These are phyloP conservation scores for Corythucha ciliata DNA, from an alignment of 2,888 invertebrate genomes.

Conservation along the genomic window DNA sequence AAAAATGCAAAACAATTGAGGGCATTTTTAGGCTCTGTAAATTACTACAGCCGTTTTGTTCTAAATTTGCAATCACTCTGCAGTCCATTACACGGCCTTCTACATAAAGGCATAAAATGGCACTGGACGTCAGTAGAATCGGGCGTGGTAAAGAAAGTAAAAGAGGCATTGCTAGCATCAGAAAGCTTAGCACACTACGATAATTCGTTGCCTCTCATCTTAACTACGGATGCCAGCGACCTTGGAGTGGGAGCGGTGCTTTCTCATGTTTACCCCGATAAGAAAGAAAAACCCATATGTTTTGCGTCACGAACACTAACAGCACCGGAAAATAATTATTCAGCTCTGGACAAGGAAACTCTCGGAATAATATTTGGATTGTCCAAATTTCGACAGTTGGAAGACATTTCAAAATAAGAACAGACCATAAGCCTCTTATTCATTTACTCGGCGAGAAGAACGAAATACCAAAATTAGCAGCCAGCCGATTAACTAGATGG, in stretches of 20 bases:
- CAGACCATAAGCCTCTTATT: slow-evolving; percentile 5
- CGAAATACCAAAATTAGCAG: background rate
- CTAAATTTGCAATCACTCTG: slow-evolving; percentile 1
- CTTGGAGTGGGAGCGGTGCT: slow-evolving; percentile 15
- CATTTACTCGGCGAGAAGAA: background rate
- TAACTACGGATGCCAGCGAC: background rate
- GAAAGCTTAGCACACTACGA: slow-evolving; percentile 1
- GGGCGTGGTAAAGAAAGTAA: background rate
- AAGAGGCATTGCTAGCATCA: background rate
- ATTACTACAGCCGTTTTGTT: slow-evolving; percentile 4
- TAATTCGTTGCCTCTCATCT: background rate
- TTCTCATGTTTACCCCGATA: slow-evolving; percentile 6
- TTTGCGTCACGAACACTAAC: background rate
- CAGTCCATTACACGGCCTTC: background rate
- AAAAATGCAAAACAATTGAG: background rate
- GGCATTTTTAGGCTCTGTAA: background rate
- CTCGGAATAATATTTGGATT: background rate
- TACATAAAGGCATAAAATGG: background rate
- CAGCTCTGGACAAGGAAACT: slow-evolving; percentile 10
- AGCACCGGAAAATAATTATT: background rate
- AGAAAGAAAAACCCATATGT: slow-evolving; percentile 4
- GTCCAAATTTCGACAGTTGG: background rate
- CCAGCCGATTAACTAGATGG: background rate
- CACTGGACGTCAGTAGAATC: background rate
- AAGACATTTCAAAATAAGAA: slow-evolving; percentile 1